Base-by-base conservation (phyloP, 2,797 vertebrate genomes). In the Mormyrops boulengeri region DNA sequence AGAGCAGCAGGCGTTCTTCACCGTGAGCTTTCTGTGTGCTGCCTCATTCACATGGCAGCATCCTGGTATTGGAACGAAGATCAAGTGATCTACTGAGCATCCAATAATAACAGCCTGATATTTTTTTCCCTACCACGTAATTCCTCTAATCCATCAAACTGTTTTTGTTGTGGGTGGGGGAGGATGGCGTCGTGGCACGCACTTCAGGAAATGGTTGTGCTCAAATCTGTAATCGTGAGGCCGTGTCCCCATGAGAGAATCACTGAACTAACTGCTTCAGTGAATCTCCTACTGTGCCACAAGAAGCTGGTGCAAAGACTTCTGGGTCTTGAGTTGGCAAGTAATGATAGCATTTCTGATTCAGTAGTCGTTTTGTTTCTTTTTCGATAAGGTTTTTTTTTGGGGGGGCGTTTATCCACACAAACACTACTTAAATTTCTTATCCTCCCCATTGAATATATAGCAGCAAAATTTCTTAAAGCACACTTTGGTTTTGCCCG, bases 281-380 rank as follows among this genome's bases (percentile, higher is more conserved):
- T 86, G 85, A 52, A 19, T 34, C 19, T 17, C 85, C 85, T 7
- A 52, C 22, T 34, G 50, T 86, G 85, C 3, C 12, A 86, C 11
- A 49, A 53, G 49, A 30, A 86, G 26, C 30, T 55, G 85, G 12
- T 86, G 85, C 50, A 53, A 34, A 86, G 84, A 50, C 30, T 53
- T 53, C 7, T 53, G 84, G 50, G 22, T 17, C 12, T 53, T 86
- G 12, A 50, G 47, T 52, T 26, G 8, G n/a, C 50, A 49, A 30
- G 50, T 26, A 34, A 86, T 86, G n/a, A 34, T 86, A 12, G 84
- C 44, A 86, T 86, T 86, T 86, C 9, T 86, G 47, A 85, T 85
- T 85, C n/a, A 49, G n/a, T 49, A 85, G 82, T 49, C 44, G 12
- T 50, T 47, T 47, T 4, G 80, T 84, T 85, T 66, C 60, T 85